These are phyloP conservation scores for Trachelus stipa DNA, from an alignment of 2,888 invertebrate species.

Conservation along the genomic window DNA sequence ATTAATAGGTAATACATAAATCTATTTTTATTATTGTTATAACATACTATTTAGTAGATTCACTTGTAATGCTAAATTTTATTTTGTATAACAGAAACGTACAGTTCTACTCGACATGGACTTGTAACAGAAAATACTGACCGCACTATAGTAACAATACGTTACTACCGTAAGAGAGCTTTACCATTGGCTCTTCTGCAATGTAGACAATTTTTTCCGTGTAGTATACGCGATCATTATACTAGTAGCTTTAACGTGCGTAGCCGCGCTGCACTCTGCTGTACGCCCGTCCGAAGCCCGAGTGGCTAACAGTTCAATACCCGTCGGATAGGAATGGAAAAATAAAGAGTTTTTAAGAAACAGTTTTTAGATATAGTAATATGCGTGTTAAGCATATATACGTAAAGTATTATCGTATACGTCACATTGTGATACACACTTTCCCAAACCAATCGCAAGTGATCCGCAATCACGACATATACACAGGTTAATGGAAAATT, in stretches of 20 bases:
- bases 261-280: neutral
- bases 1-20: neutral
- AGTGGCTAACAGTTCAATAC: neutral
- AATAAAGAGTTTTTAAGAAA: neutral
- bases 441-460: no score
- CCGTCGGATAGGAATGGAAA: neutral
- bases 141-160: neutral
- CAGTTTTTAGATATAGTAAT: neutral
- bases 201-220: neutral
- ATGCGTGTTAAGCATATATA: neutral
- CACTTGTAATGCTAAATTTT: neutral
- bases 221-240: conserved; percentile 3
- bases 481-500: no score
- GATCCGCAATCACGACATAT: no score
- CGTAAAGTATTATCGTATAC: no score
- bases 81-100: neutral
- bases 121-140: neutral
- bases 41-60: neutral
- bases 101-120: neutral
- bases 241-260: neutral
- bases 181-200: neutral
- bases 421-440: no score
- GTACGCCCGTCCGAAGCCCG: neutral
- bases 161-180: neutral
- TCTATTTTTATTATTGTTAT: neutral